Base-by-base conservation (phyloP, 2,888 invertebrate genomes). In the Dyspetes luteomarginatus region DNA sequence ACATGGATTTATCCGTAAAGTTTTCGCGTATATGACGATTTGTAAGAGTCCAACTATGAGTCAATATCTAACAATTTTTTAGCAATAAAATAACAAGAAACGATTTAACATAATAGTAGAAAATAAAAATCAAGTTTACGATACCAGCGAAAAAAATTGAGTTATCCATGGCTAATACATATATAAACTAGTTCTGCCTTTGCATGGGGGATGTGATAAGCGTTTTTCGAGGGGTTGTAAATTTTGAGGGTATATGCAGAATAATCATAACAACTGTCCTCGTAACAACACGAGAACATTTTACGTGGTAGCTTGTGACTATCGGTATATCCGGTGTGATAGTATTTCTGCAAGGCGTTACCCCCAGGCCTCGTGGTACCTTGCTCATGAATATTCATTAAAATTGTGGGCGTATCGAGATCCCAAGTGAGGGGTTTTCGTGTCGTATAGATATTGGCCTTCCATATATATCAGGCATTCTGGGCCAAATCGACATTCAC, bases 351-450 rank as follows among this genome's bases (percentile, higher is more conserved):
- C 26, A 71, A 81, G 74, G 78, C 65, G 69, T 56, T 56, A 62
- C 52, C 55, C 55, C 26, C 24, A n/a, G 15, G 4, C 17, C 26
- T 56, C 17, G 45, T 50, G 12, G 45, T 60, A 64, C 65, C 36
- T 55, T 17, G 58, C 77, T 78, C 78, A 83, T 84, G 84, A 67
- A 83, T 84, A 84, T 83, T 84, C 84, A 84, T 77, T 28, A 72
- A 62, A 55, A 36, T 73, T 60, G 62, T 50, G 76, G 56, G 72
- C 48, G 72, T 77, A 77, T 76, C 62, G 73, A 62, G 48, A 41
- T 52, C 24, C 41, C 19, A 56, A 30, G 58, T 55, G 24, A 26
- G 55, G 15, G 48, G 56, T 55, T 62, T 76, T 60, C 60, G 67
- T 69, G 68, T 73, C 72, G 62, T 65, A 30, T 30, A 68, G 72